Base-by-base conservation (phyloP, 1,140 invertebrate genomes). In the Cotesia chilonis region DNA sequence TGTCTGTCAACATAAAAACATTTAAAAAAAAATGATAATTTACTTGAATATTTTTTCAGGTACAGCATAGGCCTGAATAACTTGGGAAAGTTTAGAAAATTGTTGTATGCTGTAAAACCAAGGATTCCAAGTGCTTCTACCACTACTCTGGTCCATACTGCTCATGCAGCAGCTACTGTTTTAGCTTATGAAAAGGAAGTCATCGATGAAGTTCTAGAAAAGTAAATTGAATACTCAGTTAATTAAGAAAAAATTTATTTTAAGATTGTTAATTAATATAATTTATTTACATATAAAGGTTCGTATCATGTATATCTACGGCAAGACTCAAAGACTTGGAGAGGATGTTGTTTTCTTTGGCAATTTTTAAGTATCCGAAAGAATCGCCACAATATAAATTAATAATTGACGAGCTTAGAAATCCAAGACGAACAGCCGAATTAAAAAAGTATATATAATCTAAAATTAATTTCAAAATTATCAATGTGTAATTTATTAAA, bases 271-370 rank as follows among this genome's bases (percentile, higher is more conserved):
- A 10, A 47, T 74, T 6, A 69, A 75, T 28, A 57, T 74, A 74
- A 61, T 81, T 6, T 63, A 38, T 7, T 28, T 35, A 17, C 17
- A 17, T 17, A 17, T 17, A 47, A n/a, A 14, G 84, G 57, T 68
- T 79, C 36, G 35, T 74, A 60, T 70, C 76, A 0, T 71, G 84
- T 68, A 12, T 88, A 2, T 51, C 81, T 2, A 35, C 67, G 1
- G 77, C 85, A 0, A 85, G 91, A 66, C 60, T 92, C 0, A 92
- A 92, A 83, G 91, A 92, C 74, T 79, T 92, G 7, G 91, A 92
- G 82, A 84, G 91, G 71, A 80, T 92, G 2, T 74, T 88, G 4
- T 85, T 89, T 69, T 80, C 82, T 2, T 80, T 91, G 20, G 81
- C 80, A 3, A 83, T 87, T 70, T 90, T 89, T 51, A 87, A 90